Conservation (phyloP, 1,140 invertebrate species). For the Thrips palmi region DNA sequence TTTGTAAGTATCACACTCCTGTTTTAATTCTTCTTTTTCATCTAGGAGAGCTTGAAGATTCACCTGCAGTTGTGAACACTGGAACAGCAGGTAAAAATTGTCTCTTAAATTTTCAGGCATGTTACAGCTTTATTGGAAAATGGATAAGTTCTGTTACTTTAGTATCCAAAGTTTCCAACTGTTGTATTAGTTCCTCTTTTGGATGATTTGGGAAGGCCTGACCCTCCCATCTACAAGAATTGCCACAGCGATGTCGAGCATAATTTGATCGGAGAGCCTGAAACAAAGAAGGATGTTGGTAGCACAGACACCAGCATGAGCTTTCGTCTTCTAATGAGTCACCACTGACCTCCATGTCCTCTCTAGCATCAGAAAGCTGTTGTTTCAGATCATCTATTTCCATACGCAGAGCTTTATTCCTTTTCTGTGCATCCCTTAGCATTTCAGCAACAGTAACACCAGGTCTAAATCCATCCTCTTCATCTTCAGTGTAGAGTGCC, state of each 20-base stretch:
- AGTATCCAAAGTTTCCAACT: conserved; percentile 43
- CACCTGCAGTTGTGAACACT: conserved; percentile 41
- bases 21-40: conserved; percentile 69
- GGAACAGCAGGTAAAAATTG: too few relatives aligned
- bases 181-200: conserved; percentile 45
- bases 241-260: conserved; percentile 1
- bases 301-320: too few relatives aligned
- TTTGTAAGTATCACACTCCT: conserved; percentile 66
- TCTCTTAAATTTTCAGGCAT: too few relatives aligned
- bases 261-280: conserved; percentile 2
- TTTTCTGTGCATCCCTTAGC: too few relatives aligned
- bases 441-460: too few relatives aligned
- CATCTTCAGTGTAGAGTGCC: too few relatives aligned
- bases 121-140: too few relatives aligned
- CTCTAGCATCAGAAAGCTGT: conserved; percentile 47
- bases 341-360: conserved; percentile 42
- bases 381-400: conserved; percentile 51
- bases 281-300: background rate
- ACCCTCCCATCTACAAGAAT: conserved; percentile 15
- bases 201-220: conserved; percentile 28
- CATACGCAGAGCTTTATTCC: conserved; percentile 42
- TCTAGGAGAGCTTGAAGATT: conserved; percentile 62
- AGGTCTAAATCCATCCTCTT: too few relatives aligned
- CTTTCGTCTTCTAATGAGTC: conserved; percentile 17
- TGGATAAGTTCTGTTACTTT: too few relatives aligned